Evolutionary conservation across 2,888 invertebrate species (phyloP).

Genomic region (Cheilosia pagana): DNA sequence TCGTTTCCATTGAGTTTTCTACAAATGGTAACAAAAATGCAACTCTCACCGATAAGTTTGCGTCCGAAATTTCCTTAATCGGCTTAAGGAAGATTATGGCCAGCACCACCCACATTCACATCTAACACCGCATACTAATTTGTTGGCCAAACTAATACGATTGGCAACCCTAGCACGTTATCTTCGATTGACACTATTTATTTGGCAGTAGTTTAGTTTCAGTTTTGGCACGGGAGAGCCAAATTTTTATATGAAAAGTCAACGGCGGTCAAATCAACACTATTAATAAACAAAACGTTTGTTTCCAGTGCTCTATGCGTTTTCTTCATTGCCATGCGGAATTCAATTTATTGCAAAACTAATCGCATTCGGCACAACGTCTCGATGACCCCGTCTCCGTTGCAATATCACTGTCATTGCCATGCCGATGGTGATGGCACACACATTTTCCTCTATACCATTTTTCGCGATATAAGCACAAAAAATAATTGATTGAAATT

Average conservation of each 20-base stretch:
- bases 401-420: constrained; percentile 31
- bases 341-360: constrained; percentile 47
- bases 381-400: constrained; percentile 38
- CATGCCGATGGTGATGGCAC: not conserved
- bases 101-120: not conserved
- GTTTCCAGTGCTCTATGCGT: not conserved
- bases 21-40: not conserved
- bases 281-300: constrained; percentile 33
- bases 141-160: not conserved
- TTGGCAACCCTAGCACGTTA: constrained; percentile 4
- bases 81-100: constrained; percentile 3
- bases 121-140: not conserved
- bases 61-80: constrained; percentile 6
- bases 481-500: constrained; percentile 20
- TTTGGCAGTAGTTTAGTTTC: not conserved
- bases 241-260: not conserved
- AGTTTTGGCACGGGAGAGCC: too few species aligned
- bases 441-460: not conserved
- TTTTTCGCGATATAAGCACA: not conserved
- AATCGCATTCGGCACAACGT: constrained; percentile 24
- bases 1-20: not conserved
- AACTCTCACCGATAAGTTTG: not conserved
- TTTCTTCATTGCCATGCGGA: constrained; percentile 33
- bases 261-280: not conserved
- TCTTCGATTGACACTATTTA: not conserved